Conservation (phyloP, 2,113 vertebrate species). For the Chrysemys picta region DNA sequence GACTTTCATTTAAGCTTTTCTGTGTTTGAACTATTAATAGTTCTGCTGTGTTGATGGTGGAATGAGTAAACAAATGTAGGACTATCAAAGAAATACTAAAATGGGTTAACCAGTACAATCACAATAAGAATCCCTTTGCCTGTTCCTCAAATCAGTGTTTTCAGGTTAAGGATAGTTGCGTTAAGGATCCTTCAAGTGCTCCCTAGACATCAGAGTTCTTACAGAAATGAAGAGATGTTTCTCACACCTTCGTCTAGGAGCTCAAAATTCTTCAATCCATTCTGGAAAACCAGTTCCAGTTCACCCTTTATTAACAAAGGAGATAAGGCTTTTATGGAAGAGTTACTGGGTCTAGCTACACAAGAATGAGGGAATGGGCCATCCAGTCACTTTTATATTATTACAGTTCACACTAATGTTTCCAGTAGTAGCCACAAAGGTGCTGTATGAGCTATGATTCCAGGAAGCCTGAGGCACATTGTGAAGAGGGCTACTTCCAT, state of each 20-base stretch:
- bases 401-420: not conserved
- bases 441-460: not conserved
- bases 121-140: not conserved
- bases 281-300: rapidly evolving
- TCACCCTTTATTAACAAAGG: not conserved
- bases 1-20: not conserved
- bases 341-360: not conserved
- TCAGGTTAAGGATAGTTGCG: rapidly evolving
- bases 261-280: not conserved
- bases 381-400: not conserved
- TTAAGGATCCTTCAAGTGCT: not conserved
- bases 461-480: not conserved
- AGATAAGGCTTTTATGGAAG: not conserved
- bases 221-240: not conserved
- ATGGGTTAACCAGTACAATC: not conserved
- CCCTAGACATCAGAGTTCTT: not conserved
- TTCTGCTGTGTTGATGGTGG: not conserved
- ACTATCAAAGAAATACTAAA: not conserved
- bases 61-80: not conserved
- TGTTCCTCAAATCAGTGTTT: not conserved
- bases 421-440: not conserved
- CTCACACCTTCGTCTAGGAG: not conserved
- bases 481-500: not conserved
- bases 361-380: not conserved
- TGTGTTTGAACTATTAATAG: not conserved